These are phyloP conservation scores for Neuroscelio doddi DNA, from an alignment of 2,888 invertebrate genomes.

Conservation along the genomic window DNA sequence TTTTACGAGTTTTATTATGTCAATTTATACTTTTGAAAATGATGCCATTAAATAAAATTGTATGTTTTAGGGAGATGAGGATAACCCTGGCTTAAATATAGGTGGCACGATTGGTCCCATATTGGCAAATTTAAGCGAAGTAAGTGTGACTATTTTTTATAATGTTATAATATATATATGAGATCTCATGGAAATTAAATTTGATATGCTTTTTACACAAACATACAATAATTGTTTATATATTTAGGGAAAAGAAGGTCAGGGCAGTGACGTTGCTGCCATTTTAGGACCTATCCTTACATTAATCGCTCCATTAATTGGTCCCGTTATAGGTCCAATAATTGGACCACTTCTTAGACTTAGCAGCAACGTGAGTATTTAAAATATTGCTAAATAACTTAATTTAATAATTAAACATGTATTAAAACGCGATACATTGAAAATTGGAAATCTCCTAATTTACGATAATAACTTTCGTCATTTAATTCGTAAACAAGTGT, in stretches of 20 bases:
- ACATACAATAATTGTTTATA: not conserved
- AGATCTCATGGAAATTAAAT: too few relatives aligned
- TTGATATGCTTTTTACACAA: too few relatives aligned
- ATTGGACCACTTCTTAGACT: slow-evolving; percentile 61
- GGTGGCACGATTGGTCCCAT: slow-evolving; percentile 53
- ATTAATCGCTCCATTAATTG: slow-evolving; percentile 62
- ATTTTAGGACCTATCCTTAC: slow-evolving; percentile 61
- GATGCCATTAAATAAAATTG: not conserved
- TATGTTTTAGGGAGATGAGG: slow-evolving; percentile 43
- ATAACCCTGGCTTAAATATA: slow-evolving; percentile 50
- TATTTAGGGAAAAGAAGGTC: slow-evolving; percentile 60
- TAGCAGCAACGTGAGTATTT: slow-evolving; percentile 60
- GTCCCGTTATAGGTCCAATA: slow-evolving; percentile 64
- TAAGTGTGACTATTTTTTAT: too few relatives aligned
- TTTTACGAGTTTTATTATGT: too few relatives aligned
- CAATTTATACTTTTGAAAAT: too few relatives aligned
- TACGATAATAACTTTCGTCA: too few relatives aligned
- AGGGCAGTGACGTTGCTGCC: slow-evolving; percentile 62
- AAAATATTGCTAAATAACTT: not conserved
- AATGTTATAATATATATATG: too few relatives aligned
- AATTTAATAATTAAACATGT: too few relatives aligned
- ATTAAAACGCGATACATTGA: too few relatives aligned
- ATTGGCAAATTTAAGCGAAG: slow-evolving; percentile 49
- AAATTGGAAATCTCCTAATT: too few relatives aligned
- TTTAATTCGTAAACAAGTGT: not conserved